phyloP scores from a whole-genome alignment of 2,797 vertebrate genomes.

The Typhlichthys subterraneus region DNA sequence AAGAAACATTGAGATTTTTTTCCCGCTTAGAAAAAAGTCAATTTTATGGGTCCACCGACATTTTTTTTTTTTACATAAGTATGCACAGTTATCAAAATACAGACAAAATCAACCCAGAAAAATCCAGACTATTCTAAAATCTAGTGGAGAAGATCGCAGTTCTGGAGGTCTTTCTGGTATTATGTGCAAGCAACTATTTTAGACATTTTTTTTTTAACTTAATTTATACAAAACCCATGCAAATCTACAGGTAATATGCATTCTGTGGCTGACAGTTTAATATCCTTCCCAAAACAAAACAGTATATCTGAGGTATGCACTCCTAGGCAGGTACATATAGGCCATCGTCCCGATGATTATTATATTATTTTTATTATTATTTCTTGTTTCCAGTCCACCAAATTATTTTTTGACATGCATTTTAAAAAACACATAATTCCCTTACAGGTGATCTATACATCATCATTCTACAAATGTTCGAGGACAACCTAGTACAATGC shows the following conservation, averaged over 20 bases:
- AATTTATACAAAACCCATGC: conserved; percentile 99
- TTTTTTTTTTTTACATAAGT: conserved; percentile 97
- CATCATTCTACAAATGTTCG: conserved; percentile 89
- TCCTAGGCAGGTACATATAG: conserved; percentile 94
- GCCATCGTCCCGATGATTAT: conserved; percentile 89
- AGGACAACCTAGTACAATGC: conserved; percentile 88
- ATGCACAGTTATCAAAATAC: conserved; percentile 99
- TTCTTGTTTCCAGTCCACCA: conserved; percentile 93
- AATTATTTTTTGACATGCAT: conserved; percentile 90
- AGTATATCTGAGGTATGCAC: conserved; percentile 99
- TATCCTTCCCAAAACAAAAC: conserved; percentile 90
- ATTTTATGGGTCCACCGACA: conserved; percentile 99
- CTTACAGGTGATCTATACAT: conserved; percentile 91
- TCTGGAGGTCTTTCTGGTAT: conserved; percentile 99
- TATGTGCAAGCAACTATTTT: conserved; percentile 99
- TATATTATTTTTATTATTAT: conserved; percentile 77
- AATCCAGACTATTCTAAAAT: conserved; percentile 99
- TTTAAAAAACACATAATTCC: conserved; percentile 90
- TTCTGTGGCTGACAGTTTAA: conserved; percentile 97
- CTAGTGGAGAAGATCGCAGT: conserved; percentile 99
- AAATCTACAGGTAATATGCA: conserved; percentile 99
- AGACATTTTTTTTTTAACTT: conserved; percentile 88
- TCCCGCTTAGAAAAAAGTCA: conserved; percentile 93
- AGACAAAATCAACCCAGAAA: conserved; percentile 99
- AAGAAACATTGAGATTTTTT: conserved; percentile 97